Percentiles rank a stretch among this genome's conserved stretches.
phyloP scores from a whole-genome alignment of 2,797 vertebrate genomes.

The Onychomys leucogaster region DNA sequence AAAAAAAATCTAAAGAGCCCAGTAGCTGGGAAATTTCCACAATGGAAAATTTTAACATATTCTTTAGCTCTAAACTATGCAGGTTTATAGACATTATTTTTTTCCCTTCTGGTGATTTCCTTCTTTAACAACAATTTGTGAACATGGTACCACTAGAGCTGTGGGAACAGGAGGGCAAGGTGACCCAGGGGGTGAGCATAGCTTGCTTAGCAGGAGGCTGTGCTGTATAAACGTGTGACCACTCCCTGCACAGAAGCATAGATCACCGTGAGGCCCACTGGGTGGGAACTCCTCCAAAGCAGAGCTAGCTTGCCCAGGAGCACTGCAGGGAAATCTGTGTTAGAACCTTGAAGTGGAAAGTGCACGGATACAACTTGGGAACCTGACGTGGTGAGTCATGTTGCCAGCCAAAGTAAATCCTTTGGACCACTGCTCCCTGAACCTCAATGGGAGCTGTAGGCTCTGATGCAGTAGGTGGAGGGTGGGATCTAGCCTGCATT shows the following conservation, averaged over 20 bases:
- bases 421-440: neutral
- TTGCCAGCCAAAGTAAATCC: conserved; percentile 37
- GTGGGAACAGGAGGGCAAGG: conserved; percentile 74
- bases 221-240: conserved; percentile 55
- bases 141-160: conserved; percentile 77
- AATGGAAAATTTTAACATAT: conserved; percentile 89
- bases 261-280: conserved; percentile 58
- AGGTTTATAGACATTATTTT: conserved; percentile 83
- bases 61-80: conserved; percentile 84
- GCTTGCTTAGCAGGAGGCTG: conserved; percentile 72
- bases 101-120: conserved; percentile 83
- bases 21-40: conserved; percentile 90
- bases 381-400: conserved; percentile 42
- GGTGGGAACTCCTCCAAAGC: conserved; percentile 65
- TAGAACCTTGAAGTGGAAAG: conserved; percentile 51
- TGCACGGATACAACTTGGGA: conserved; percentile 55
- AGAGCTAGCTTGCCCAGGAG: conserved; percentile 43
- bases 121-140: conserved; percentile 84
- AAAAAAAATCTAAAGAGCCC: conserved; percentile 85
- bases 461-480: neutral
- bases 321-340: conserved; percentile 45
- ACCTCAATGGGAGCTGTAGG: neutral
- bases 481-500: neutral
- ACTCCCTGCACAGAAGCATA: conserved; percentile 40
- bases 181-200: conserved; percentile 80